Evolutionary conservation across 2,888 invertebrate species (phyloP), one percentile per base, ranked within the genome.

Genomic region (Sylvicola cinctus): DNA sequence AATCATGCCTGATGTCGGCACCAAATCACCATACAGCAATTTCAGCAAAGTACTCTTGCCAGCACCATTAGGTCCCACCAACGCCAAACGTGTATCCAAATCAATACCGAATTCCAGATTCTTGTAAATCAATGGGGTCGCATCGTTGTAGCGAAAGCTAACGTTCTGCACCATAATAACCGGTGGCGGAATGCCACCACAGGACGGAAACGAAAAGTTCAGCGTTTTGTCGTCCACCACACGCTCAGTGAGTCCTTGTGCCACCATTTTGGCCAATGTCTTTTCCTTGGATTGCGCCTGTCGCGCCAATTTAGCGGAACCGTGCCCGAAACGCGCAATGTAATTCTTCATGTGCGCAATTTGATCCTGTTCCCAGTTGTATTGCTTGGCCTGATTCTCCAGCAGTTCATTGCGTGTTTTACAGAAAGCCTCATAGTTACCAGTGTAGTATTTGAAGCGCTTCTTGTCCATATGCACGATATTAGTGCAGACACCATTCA

Each of bases 221-320:
- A 95, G 72, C 32, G 69, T 69, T 66, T 91, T 95, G 51, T 99
- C 98, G 41, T 68, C 72, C 4, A 70, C 63, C 1, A 96, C 95
- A 62, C 85, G 91, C 52, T 96, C 95, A 0, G 96, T 96, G 16
- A 98, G 68, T 2, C 96, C 96, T 48, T 84, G 84, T 23, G 95
- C 91, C 11, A 99, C 91, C 98, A 99, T 99, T 62, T 98, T 98
- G 16, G 93, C 93, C 38, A 99, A 61, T 0, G 96, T 96, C 60
- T 99, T 99, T 60, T 99, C 98, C 61, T 98, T 98, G 41, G 93
- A 95, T 61, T 99, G 98, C 7, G 98, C 98, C 55, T 99, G 98
- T 38, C 98, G 68, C 1, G 98, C 98, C 42, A 99, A 61, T 61
- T 98, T 98, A 0, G 96, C 98, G 11, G 90, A 91, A 49, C 98